Evolutionary conservation across 2,113 vertebrate species (phyloP).

Genomic region (Sylvicapra grimmia): DNA sequence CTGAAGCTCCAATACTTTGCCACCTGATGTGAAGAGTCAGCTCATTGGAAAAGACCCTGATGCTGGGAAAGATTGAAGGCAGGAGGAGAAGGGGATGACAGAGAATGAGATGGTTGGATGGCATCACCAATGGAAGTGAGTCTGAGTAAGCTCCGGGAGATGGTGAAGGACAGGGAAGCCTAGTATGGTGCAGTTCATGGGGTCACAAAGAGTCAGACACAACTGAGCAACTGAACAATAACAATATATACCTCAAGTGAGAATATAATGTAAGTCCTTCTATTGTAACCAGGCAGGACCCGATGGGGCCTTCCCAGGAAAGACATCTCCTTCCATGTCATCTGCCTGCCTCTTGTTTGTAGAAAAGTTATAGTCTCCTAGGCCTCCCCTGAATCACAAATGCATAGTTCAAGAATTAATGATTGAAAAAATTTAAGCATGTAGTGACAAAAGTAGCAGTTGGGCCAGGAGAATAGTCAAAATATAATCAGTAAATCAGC

Average conservation of each 20-base stretch:
- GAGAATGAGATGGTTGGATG: neutral
- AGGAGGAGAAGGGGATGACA: neutral
- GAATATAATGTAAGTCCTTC: neutral
- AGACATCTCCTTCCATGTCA: no score
- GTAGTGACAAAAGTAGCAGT: neutral
- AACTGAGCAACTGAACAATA: neutral
- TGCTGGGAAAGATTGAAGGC: neutral
- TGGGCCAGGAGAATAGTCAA: neutral
- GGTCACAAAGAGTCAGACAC: neutral
- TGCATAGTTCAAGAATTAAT: neutral
- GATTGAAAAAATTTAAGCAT: neutral
- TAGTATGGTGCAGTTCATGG: neutral
- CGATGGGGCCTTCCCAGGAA: neutral
- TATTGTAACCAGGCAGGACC: neutral
- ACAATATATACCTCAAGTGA: neutral
- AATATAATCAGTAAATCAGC: accelerated
- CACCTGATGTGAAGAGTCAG: neutral
- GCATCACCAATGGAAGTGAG: neutral
- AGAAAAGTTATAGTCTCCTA: neutral
- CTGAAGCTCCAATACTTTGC: neutral
- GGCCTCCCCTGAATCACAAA: neutral
- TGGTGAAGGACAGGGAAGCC: neutral
- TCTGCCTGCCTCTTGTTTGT: neutral
- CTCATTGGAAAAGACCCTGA: neutral
- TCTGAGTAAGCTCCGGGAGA: neutral